A percentile compares a stretch with the other conserved stretches of the same genome.
These are phyloP conservation scores for Aldabrachelys gigantea DNA, from an alignment of 2,113 vertebrate species.

Conservation along the genomic window DNA sequence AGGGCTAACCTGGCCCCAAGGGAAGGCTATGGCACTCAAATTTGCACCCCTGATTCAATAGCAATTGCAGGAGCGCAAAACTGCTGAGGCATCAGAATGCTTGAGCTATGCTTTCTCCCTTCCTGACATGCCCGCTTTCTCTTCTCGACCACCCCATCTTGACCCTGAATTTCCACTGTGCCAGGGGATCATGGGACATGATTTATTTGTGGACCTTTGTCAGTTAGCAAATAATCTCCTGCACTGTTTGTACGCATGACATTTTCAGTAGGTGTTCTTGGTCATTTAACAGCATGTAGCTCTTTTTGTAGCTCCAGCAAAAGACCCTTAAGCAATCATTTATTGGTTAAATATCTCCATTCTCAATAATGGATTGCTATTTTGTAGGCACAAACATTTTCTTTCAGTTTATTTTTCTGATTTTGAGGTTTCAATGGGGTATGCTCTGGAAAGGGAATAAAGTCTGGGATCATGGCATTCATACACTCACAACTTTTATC, in stretches of 20 bases:
- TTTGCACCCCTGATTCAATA: not conserved
- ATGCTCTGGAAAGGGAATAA: conserved; percentile 51
- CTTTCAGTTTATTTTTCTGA: conserved; percentile 47
- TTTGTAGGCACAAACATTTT: conserved; percentile 56
- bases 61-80: not conserved
- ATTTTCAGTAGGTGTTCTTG: conserved; percentile 50
- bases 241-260: conserved; percentile 47
- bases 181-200: not conserved
- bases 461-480: conserved; percentile 41
- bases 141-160: not conserved
- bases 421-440: conserved; percentile 36
- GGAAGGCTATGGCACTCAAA: not conserved
- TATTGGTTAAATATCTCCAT: conserved; percentile 62
- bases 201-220: conserved; percentile 51
- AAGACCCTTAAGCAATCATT: conserved; percentile 52
- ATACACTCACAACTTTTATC: conserved; percentile 48
- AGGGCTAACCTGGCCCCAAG: not conserved
- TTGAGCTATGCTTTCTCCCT: not conserved
- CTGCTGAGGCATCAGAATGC: not conserved
- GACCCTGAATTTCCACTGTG: not conserved
- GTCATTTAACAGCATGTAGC: conserved; percentile 40
- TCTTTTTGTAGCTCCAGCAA: conserved; percentile 60
- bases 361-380: conserved; percentile 41
- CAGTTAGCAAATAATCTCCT: conserved; percentile 55
- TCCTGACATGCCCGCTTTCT: not conserved